These are phyloP conservation scores for Okapia johnstoni DNA, from an alignment of 2,113 vertebrate species.

Conservation along the genomic window DNA sequence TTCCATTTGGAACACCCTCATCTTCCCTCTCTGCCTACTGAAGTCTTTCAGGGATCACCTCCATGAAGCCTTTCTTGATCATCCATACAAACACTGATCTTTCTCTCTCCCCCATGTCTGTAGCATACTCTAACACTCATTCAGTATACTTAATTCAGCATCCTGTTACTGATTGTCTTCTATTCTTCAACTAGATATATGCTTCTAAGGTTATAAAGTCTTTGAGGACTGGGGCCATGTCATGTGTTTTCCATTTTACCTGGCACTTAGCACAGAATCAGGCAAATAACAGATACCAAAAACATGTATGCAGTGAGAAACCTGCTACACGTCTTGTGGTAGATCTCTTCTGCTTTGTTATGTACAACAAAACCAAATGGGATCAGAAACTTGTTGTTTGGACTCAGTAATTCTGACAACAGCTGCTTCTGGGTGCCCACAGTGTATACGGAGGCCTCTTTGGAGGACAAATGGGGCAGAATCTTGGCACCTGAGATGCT, in stretches of 20 bases:
- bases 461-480: background rate
- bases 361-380: background rate
- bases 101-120: background rate
- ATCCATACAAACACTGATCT: background rate
- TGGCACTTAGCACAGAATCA: background rate
- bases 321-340: background rate
- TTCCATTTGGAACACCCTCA: background rate
- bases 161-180: background rate
- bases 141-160: background rate
- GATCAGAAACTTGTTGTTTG: background rate
- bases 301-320: background rate
- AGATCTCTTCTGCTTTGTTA: background rate
- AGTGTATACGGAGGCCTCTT: background rate
- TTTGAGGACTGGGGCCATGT: background rate
- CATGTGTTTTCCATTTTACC: background rate
- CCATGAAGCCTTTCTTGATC: background rate
- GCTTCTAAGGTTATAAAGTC: background rate
- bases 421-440: background rate
- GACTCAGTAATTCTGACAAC: background rate
- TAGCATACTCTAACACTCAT: background rate
- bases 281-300: background rate
- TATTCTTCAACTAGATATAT: background rate
- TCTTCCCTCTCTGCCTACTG: background rate
- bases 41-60: background rate
- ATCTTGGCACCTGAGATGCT: background rate